Conservation (phyloP, 2,888 invertebrate species). For the Drosophila falleni region DNA sequence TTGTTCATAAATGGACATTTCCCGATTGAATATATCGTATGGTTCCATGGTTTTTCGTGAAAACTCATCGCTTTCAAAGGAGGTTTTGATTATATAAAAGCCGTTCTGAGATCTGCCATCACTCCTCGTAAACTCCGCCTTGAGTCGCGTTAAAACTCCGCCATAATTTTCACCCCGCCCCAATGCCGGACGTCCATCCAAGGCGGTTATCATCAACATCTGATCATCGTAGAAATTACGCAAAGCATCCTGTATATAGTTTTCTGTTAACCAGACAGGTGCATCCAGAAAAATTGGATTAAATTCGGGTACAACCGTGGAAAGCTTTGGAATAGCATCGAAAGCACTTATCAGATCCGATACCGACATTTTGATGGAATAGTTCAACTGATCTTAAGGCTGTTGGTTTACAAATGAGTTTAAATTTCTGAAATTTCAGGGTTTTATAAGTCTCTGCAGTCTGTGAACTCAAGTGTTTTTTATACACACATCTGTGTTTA, state of each 20-base stretch:
- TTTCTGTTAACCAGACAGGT: constrained; percentile 79
- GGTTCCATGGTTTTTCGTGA: constrained; percentile 74
- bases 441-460: constrained; percentile 55
- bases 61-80: constrained; percentile 81
- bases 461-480: constrained; percentile 55
- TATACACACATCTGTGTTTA: constrained; percentile 34
- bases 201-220: constrained; percentile 59
- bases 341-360: constrained; percentile 65
- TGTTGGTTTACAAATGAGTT: constrained; percentile 13
- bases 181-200: constrained; percentile 73
- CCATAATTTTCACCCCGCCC: constrained; percentile 84
- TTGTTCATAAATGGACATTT: constrained; percentile 83
- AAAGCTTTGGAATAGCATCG: constrained; percentile 58
- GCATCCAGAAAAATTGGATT: constrained; percentile 41
- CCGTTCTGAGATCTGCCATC: constrained; percentile 59
- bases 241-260: constrained; percentile 73
- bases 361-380: constrained; percentile 61
- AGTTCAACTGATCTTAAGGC: constrained; percentile 15
- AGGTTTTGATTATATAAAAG: constrained; percentile 81
- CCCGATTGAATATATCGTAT: constrained; percentile 84
- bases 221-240: constrained; percentile 72
- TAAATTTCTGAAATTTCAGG: constrained; percentile 3
- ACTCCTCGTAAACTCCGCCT: constrained; percentile 59
- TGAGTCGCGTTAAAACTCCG: constrained; percentile 79
- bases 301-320: background rate